Evolutionary conservation across 2,888 invertebrate species (phyloP).

Genomic region (Chaetogeoica ovagalla): DNA sequence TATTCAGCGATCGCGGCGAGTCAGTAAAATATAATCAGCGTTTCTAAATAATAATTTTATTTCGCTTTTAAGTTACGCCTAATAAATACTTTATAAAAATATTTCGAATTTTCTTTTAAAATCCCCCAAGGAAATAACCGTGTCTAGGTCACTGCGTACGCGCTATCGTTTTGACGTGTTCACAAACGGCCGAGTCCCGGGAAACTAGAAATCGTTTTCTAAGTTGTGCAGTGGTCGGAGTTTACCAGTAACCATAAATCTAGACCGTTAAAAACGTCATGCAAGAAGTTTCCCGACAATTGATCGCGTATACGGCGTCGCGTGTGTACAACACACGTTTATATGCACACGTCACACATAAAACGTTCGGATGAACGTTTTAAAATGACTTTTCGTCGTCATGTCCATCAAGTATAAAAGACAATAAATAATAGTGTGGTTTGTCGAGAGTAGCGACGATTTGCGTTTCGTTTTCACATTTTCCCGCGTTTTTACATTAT

Average conservation of each 20-base stretch:
- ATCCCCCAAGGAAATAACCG: too few relatives aligned
- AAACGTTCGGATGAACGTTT: conserved; percentile 16
- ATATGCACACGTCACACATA: neutral
- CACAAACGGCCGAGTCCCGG: conserved; percentile 4
- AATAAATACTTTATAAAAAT: too few relatives aligned
- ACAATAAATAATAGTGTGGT: too few relatives aligned
- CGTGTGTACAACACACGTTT: neutral
- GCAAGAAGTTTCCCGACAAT: conserved; percentile 7
- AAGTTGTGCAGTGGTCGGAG: conserved; percentile 17
- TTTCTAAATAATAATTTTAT: too few relatives aligned
- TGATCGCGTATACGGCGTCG: neutral
- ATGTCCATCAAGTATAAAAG: neutral
- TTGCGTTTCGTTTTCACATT: neutral
- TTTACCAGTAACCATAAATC: conserved; percentile 27
- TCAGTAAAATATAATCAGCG: too few relatives aligned
- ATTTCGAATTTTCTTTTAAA: too few relatives aligned
- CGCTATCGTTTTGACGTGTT: too few relatives aligned
- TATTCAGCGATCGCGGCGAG: too few relatives aligned
- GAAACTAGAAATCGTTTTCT: conserved; percentile 22
- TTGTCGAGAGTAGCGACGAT: neutral
- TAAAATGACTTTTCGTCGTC: conserved; percentile 14
- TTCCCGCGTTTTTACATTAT: neutral
- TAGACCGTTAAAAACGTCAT: conserved; percentile 24
- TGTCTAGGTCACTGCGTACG: too few relatives aligned
- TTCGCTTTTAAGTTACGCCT: too few relatives aligned